A percentile compares a stretch with the other conserved stretches of the same genome.
Evolutionary conservation across 2,888 invertebrate species (phyloP).

Genomic region (Agrotis puta): DNA sequence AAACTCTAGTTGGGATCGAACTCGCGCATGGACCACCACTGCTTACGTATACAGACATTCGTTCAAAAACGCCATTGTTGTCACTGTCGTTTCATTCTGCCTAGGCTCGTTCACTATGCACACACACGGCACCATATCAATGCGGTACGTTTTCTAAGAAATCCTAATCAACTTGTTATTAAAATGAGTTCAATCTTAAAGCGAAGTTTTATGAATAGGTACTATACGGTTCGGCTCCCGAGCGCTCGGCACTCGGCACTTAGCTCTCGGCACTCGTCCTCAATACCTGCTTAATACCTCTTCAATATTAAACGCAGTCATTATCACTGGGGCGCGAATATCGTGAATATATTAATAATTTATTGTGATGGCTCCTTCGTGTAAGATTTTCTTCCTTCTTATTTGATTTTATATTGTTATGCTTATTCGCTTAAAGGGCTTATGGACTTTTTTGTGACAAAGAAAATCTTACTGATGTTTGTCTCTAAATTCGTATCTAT

Average conservation of each 20-base stretch:
- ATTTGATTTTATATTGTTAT: too few relatives aligned
- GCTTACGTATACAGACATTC: background rate
- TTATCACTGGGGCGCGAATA: slow-evolving; percentile 36
- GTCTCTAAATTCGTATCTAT: too few relatives aligned
- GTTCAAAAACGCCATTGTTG: too few relatives aligned
- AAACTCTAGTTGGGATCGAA: too few relatives aligned
- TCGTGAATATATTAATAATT: slow-evolving; percentile 40
- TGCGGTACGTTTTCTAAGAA: background rate
- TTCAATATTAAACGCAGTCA: slow-evolving; percentile 54
- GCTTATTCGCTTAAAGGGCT: too few relatives aligned
- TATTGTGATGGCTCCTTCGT: slow-evolving; percentile 4
- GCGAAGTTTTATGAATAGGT: slow-evolving; percentile 29
- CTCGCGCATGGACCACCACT: background rate
- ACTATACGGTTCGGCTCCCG: background rate
- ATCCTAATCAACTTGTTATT: background rate
- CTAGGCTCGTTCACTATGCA: too few relatives aligned
- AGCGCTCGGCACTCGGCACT: background rate
- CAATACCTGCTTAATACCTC: slow-evolving; percentile 48
- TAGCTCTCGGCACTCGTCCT: slow-evolving; percentile 19
- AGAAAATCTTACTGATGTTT: too few relatives aligned
- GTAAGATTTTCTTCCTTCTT: background rate
- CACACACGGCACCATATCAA: too few relatives aligned
- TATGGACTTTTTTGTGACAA: too few relatives aligned
- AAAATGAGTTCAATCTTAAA: slow-evolving; percentile 3
- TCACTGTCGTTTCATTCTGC: too few relatives aligned